phyloP scores from a whole-genome alignment of 2,113 vertebrate species.

The Chloebia gouldiae region DNA sequence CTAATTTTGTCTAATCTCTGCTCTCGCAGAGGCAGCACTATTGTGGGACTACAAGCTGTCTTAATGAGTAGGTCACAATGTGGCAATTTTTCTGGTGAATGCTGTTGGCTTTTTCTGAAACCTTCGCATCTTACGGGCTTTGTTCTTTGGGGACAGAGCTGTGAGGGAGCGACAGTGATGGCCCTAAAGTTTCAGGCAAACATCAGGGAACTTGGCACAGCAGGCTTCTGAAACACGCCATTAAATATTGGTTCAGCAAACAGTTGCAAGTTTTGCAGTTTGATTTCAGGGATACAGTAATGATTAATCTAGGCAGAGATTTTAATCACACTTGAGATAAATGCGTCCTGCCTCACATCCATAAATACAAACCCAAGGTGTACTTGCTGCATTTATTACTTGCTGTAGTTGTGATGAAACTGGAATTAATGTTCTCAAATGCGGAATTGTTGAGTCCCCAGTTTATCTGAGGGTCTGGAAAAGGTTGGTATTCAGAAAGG shows the following conservation, averaged over 20 bases:
- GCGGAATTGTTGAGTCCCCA: neutral
- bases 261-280: neutral
- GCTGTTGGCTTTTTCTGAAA: neutral
- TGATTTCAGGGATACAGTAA: neutral
- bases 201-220: fast-evolving
- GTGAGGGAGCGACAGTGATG: neutral
- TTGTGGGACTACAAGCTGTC: neutral
- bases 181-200: neutral
- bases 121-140: neutral
- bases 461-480: neutral
- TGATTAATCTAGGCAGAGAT: neutral
- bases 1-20: neutral
- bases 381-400: neutral
- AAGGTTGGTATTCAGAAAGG: neutral
- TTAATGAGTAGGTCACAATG: conserved; percentile 12
- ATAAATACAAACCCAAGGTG: neutral
- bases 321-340: neutral
- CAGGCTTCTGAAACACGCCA: neutral
- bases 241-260: neutral
- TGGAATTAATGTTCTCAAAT: neutral
- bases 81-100: neutral
- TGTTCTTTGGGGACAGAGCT: neutral
- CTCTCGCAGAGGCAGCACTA: neutral
- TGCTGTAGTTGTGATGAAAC: neutral
- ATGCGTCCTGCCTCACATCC: neutral